These are phyloP conservation scores for Palythoa grandis DNA, from an alignment of 92 coral and sea anemone genomes.

Conservation along the genomic window DNA sequence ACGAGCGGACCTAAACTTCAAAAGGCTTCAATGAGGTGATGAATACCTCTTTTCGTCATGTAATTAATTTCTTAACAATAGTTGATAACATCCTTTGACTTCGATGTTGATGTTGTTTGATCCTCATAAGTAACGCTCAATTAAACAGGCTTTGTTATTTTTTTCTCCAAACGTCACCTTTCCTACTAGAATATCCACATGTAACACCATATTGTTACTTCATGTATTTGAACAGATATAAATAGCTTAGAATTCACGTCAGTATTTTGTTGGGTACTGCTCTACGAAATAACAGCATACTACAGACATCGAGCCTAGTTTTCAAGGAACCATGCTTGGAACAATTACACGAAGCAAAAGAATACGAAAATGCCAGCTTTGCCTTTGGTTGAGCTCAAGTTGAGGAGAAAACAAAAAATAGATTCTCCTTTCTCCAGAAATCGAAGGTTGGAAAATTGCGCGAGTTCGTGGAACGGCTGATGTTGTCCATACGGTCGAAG, in stretches of 20 bases:
- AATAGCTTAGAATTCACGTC: conserved; percentile 21
- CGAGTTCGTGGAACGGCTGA: background rate
- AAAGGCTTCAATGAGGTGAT: no score
- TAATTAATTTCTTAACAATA: no score
- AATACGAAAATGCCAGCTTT: background rate
- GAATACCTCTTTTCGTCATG: no score
- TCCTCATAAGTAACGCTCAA: conserved; percentile 10
- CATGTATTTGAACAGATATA: background rate
- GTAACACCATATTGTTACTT: conserved; percentile 1
- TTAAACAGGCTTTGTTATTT: background rate
- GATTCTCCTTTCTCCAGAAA: background rate
- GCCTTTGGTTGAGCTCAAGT: background rate
- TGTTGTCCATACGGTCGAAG: background rate
- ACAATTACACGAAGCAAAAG: background rate
- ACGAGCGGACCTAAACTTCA: no score
- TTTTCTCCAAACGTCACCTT: background rate
- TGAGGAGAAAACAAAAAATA: background rate
- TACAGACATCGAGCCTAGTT: background rate
- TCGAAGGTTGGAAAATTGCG: background rate
- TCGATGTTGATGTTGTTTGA: conserved; percentile 17
- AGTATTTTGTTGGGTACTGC: background rate
- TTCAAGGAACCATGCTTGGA: background rate
- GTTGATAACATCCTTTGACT: background rate
- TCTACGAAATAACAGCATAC: background rate
- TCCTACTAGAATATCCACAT: background rate